Conservation (phyloP, 2,113 vertebrate genomes). For the Laticauda laticaudata region DNA sequence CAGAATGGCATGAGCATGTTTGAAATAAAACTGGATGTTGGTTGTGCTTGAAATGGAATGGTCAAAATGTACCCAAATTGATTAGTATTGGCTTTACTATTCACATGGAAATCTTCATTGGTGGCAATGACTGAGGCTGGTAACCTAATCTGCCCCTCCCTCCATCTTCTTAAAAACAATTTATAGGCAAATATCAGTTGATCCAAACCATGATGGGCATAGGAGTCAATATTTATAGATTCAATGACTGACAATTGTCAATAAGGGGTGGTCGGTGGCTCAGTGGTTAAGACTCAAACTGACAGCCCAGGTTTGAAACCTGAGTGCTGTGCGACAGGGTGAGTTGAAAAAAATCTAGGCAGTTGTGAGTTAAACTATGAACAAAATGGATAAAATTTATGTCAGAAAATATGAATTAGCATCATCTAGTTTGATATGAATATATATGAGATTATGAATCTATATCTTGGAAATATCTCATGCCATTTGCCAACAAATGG, state of each 20-base stretch:
- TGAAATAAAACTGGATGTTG: background rate
- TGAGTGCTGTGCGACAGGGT: accelerated
- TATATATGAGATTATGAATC: background rate
- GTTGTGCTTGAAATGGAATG: background rate
- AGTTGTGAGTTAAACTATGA: background rate
- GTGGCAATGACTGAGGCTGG: background rate
- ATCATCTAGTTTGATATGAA: background rate
- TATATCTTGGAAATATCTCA: background rate
- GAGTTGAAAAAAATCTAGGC: background rate
- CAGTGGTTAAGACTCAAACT: background rate
- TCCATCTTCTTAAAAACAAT: background rate
- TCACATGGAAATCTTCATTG: background rate
- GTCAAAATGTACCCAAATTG: background rate
- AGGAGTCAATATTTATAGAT: background rate
- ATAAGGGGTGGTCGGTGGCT: background rate
- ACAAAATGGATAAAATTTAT: background rate
- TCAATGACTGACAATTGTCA: background rate
- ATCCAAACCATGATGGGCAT: background rate
- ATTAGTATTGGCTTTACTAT: background rate
- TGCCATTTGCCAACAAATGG: background rate
- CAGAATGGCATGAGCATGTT: background rate
- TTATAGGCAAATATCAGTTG: background rate
- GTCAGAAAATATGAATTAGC: background rate
- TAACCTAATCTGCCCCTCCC: background rate
- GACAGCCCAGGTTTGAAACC: background rate